Base-by-base conservation (phyloP, 2,113 vertebrate species). In the Epinephelus moara region DNA sequence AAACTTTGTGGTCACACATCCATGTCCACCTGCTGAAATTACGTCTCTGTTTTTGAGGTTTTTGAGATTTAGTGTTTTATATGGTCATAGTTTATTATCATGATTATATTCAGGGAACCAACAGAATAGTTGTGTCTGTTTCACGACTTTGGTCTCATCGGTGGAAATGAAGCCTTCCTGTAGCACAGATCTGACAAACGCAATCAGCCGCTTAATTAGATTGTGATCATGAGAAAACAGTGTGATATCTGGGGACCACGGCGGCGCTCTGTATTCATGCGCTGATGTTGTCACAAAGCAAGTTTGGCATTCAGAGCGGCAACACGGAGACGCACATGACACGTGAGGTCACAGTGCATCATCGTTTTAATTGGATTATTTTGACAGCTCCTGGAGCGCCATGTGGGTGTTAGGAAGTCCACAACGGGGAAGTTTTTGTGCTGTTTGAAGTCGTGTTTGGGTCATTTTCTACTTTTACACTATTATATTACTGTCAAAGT, bases 321-420 rank as follows among this genome's bases (percentile, higher is more conserved):
- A 30, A 55, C 61, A 61, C 23, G 6, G 42, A 78, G 25, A 42
- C 50, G 5, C 18, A 18, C 2, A 4, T 1, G 47, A 25, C 40
- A 53, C 2, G 37, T 75, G 78, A 78, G 64, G 17, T 63, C 76
- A 75, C 63, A 64, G 62, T 68, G 70, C 73, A 70, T 89, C 80
- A 89, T 59, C 40, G 17, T 55, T 77, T 81, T 88, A 88, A 91
- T 86, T 70, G 81, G 85, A 88, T 89, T 89, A 88, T 75, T 76
- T 55, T 74, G 74, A 74, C 42, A 14, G 63, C 75, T 89, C 57
- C 75, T 21, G 55, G 1, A 68, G 80, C 8, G 4, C 42, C 55
- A 23, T 23, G 84, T 82, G 83, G 71, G 19, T 64, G 77, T 56
- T 60, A 61, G 59, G 45, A 82, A 61, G 25, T 23, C 55, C 79